These are phyloP conservation scores for Drosophila testacea DNA, from an alignment of 2,888 invertebrate species.

Conservation along the genomic window DNA sequence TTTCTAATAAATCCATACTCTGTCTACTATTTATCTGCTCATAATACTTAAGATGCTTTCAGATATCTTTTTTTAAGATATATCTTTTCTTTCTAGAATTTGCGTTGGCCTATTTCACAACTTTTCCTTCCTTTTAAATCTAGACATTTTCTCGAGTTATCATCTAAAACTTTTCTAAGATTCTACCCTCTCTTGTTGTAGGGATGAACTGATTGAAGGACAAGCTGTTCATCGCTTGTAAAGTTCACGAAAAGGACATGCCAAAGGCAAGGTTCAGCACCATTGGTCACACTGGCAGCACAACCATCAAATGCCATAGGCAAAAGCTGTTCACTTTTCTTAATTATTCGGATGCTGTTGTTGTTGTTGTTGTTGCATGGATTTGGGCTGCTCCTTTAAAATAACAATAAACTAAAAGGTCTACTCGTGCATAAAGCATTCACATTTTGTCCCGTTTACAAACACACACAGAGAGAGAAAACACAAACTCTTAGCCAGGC, in stretches of 20 bases:
- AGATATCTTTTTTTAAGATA: no score
- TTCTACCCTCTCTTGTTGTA: background rate
- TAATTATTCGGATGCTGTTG: conserved; percentile 42
- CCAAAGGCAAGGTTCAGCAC: background rate
- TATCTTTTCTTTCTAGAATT: no score
- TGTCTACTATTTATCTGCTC: no score
- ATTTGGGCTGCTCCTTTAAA: conserved; percentile 45
- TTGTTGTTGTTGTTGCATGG: conserved; percentile 1
- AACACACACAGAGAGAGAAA: background rate
- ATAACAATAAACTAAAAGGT: conserved; percentile 79
- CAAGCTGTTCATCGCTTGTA: background rate
- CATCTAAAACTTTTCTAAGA: background rate
- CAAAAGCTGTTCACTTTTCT: conserved; percentile 38
- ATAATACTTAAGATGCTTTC: no score
- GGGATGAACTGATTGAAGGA: background rate
- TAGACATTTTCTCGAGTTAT: background rate
- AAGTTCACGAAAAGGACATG: background rate
- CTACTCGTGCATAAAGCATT: conserved; percentile 79
- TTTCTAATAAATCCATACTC: no score
- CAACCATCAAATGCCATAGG: conserved; percentile 16
- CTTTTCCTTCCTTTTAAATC: no score
- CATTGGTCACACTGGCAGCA: conserved; percentile 21
- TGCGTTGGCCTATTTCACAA: no score
- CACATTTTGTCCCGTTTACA: conserved; percentile 46
- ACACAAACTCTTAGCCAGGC: conserved; percentile 1